Conservation (phyloP, 2,797 vertebrate species). For the Melanotaenia parkinsoni region DNA sequence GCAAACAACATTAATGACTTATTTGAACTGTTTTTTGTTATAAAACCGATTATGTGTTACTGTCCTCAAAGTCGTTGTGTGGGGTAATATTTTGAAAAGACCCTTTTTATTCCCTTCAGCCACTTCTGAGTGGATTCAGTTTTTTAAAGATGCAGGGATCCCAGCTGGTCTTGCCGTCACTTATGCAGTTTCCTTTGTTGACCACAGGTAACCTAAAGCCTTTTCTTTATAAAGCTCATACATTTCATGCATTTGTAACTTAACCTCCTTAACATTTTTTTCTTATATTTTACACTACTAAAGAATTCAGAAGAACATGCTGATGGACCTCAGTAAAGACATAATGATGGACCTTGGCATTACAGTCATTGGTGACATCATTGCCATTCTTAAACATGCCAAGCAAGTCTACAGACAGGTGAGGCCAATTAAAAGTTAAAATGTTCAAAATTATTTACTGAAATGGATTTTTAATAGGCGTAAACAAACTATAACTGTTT, state of each 20-base stretch:
- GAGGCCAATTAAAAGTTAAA: slow-evolving; percentile 24
- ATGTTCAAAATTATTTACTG: neutral
- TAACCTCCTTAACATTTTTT: neutral
- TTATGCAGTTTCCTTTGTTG: slow-evolving; percentile 93
- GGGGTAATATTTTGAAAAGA: too few relatives aligned
- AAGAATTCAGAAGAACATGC: slow-evolving; percentile 96
- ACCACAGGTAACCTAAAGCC: slow-evolving; percentile 87
- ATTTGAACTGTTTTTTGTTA: too few relatives aligned
- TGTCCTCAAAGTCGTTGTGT: neutral
- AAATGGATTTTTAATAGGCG: neutral
- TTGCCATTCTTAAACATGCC: slow-evolving; percentile 94
- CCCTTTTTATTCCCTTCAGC: slow-evolving; percentile 70
- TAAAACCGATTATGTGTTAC: too few relatives aligned
- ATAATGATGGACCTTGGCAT: slow-evolving; percentile 96
- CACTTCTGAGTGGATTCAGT: slow-evolving; percentile 96
- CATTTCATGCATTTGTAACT: neutral
- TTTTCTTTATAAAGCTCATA: neutral
- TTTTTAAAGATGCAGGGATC: slow-evolving; percentile 95
- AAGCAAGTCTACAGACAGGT: slow-evolving; percentile 95
- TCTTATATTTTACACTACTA: neutral
- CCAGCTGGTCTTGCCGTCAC: slow-evolving; percentile 92
- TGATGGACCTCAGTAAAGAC: slow-evolving; percentile 95
- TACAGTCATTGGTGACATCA: slow-evolving; percentile 93
- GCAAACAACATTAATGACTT: neutral
- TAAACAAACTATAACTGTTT: neutral